These are phyloP conservation scores for Gerris lacustris DNA, from an alignment of 2,888 invertebrate genomes.

Conservation along the genomic window DNA sequence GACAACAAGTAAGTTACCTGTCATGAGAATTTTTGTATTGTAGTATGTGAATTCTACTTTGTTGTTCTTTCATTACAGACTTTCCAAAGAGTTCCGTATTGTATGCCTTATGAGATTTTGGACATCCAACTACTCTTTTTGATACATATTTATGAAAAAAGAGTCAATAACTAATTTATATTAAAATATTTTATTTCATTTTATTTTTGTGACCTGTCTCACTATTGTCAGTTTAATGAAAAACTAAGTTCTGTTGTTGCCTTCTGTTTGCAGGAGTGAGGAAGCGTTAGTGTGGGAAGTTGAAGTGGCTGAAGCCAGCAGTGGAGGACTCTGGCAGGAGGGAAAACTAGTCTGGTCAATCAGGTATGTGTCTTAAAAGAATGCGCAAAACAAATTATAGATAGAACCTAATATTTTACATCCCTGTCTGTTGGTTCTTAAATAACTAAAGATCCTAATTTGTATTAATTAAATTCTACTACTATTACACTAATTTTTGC, in stretches of 20 bases:
- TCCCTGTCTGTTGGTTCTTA: no score
- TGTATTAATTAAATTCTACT: no score
- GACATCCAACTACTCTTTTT: not conserved
- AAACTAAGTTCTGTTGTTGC: not conserved
- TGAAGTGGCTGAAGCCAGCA: constrained; percentile 49
- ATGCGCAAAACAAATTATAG: no score
- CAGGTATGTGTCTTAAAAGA: constrained; percentile 45
- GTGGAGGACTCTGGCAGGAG: constrained; percentile 50
- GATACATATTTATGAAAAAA: no score
- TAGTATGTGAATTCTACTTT: not conserved
- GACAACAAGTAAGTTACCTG: constrained; percentile 19
- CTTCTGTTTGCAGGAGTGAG: constrained; percentile 40
- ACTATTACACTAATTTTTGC: no score
- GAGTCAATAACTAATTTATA: no score
- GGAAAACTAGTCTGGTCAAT: constrained; percentile 80
- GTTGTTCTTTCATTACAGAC: not conserved
- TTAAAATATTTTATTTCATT: no score
- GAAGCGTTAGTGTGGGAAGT: constrained; percentile 86
- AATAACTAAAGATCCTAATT: no score
- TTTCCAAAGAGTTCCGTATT: not conserved
- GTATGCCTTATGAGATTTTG: not conserved
- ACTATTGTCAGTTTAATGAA: not conserved
- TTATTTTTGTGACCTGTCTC: no score
- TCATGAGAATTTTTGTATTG: not conserved
- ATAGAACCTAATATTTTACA: no score